Conservation (phyloP, 92 coral and sea anemone genomes). For the Umimayanthus chanpuru region DNA sequence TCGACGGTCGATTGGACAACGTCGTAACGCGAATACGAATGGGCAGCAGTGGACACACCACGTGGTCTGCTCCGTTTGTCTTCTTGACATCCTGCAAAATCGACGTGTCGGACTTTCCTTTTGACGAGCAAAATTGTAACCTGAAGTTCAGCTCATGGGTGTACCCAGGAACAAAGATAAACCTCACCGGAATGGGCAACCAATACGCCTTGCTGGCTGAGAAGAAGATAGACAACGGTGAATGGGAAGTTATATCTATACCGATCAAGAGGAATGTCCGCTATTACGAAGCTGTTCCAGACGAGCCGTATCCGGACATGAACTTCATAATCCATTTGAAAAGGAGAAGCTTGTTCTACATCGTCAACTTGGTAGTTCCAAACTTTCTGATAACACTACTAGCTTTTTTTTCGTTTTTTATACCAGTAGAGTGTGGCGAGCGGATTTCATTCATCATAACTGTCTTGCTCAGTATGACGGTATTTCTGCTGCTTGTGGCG, state of each 20-base stretch:
- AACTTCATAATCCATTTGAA: constrained; percentile 56
- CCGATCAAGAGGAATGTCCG: constrained; percentile 43
- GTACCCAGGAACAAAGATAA: constrained; percentile 50
- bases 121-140: constrained; percentile 55
- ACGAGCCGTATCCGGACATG: constrained; percentile 56
- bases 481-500: constrained; percentile 63
- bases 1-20: constrained; percentile 60
- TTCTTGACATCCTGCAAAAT: constrained; percentile 65
- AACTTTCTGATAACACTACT: constrained; percentile 63
- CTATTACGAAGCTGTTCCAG: constrained; percentile 49
- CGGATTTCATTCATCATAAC: constrained; percentile 68
- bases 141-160: constrained; percentile 67
- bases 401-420: constrained; percentile 71
- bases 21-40: constrained; percentile 55
- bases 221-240: constrained; percentile 60
- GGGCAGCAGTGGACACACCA: constrained; percentile 24
- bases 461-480: constrained; percentile 68
- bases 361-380: constrained; percentile 60
- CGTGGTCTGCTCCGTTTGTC: constrained; percentile 58
- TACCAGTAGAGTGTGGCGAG: constrained; percentile 71
- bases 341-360: constrained; percentile 58
- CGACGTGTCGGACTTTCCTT: constrained; percentile 61
- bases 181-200: constrained; percentile 50
- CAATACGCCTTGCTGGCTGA: constrained; percentile 48
- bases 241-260: constrained; percentile 56